Evolutionary conservation across 2,797 vertebrate species (phyloP).

Genomic region (Malacoctenus gilli): DNA sequence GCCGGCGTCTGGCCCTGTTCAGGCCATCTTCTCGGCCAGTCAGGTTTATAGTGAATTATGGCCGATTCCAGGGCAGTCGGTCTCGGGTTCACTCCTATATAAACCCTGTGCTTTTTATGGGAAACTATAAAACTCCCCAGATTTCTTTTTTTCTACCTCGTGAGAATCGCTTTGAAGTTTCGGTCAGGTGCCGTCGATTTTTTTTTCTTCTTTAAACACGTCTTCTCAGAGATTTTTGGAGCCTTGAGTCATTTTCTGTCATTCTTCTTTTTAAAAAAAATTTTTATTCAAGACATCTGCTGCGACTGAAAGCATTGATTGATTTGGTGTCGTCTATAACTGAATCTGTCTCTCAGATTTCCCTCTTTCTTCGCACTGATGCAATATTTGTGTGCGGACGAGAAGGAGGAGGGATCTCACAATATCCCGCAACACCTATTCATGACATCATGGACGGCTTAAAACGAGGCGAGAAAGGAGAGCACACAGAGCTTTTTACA

Average conservation of each 20-base stretch:
- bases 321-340: constrained; percentile 79
- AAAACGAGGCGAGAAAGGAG: constrained; percentile 77
- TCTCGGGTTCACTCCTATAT: constrained; percentile 80
- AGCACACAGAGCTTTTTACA: constrained; percentile 82
- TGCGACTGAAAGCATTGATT: constrained; percentile 73
- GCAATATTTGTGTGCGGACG: constrained; percentile 66
- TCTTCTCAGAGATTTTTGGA: constrained; percentile 72
- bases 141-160: constrained; percentile 67
- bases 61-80: constrained; percentile 70
- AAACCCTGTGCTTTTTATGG: constrained; percentile 83
- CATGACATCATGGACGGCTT: constrained; percentile 84
- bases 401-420: constrained; percentile 54
- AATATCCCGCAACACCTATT: constrained; percentile 83
- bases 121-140: constrained; percentile 80
- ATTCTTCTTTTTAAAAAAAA: constrained; percentile 44
- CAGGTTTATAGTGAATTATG: constrained; percentile 78
- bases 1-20: constrained; percentile 47
- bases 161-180: constrained; percentile 81
- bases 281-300: constrained; percentile 76
- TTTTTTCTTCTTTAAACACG: constrained; percentile 61
- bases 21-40: constrained; percentile 64
- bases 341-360: constrained; percentile 75
- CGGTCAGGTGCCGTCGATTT: constrained; percentile 77
- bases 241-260: constrained; percentile 69
- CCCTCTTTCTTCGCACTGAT: constrained; percentile 71